Conservation (phyloP, 2,888 invertebrate genomes). For the Microctonus hyperodae region DNA sequence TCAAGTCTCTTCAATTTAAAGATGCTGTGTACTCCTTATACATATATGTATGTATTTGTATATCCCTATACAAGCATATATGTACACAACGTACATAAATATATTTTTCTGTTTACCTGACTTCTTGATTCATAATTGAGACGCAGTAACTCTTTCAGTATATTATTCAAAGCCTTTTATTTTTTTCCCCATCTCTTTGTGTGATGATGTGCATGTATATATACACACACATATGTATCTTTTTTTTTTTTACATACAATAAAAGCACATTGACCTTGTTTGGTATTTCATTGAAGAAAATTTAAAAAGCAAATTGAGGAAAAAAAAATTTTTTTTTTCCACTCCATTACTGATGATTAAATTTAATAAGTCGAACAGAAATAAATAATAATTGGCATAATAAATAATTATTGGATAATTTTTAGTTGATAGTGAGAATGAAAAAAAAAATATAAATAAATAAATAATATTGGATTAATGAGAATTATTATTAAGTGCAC, state of each 20-base stretch:
- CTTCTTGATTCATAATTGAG: background rate
- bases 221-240: no score
- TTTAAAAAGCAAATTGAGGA: background rate
- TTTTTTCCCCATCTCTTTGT: background rate
- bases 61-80: no score
- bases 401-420: background rate
- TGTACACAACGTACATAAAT: background rate
- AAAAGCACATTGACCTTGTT: no score
- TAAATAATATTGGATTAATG: background rate
- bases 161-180: background rate
- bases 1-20: background rate
- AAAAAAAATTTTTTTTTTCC: background rate
- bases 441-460: background rate
- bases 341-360: background rate
- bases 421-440: background rate
- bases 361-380: background rate
- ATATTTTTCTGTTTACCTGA: background rate
- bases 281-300: background rate
- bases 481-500: constrained; percentile 4
- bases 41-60: no score
- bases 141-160: background rate
- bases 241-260: background rate
- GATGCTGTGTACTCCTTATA: no score
- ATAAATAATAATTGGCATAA: background rate
- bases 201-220: background rate